phyloP scores from a whole-genome alignment of 2,797 vertebrate genomes.

The Gymnodraco acuticeps region DNA sequence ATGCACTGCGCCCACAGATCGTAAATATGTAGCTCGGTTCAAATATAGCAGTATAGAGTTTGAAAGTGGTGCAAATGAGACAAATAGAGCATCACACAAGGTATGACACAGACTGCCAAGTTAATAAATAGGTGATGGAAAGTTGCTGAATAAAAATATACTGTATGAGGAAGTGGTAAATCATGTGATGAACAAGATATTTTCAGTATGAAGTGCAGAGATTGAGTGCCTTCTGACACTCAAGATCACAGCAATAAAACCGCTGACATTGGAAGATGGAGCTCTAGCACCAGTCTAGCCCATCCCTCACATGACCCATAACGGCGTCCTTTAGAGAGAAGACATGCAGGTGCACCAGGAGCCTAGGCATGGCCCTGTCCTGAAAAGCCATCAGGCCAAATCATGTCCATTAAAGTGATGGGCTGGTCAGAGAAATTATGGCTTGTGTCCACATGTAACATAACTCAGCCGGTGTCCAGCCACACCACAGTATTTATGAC shows the following conservation, averaged over 20 bases:
- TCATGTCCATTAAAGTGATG: slow-evolving; percentile 66
- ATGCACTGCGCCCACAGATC: slow-evolving; percentile 58
- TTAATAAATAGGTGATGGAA: slow-evolving; percentile 33
- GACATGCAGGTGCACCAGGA: slow-evolving; percentile 51
- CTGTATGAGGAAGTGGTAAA: slow-evolving; percentile 45
- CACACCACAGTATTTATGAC: slow-evolving; percentile 53
- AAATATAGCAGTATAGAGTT: slow-evolving; percentile 41
- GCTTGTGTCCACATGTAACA: slow-evolving; percentile 45
- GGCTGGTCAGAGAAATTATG: slow-evolving; percentile 56
- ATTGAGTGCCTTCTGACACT: slow-evolving; percentile 59
- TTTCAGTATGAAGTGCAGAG: slow-evolving; percentile 35
- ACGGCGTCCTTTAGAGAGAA: slow-evolving; percentile 40
- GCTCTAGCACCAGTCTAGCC: slow-evolving; percentile 41
- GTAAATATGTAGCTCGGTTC: slow-evolving; percentile 68
- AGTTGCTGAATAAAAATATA: slow-evolving; percentile 11
- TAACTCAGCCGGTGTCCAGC: slow-evolving; percentile 54
- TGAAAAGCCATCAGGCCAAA: slow-evolving; percentile 29
- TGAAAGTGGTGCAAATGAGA: slow-evolving; percentile 38
- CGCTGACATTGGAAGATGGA: slow-evolving; percentile 54
- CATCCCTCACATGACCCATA: slow-evolving; percentile 55
- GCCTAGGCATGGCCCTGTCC: slow-evolving; percentile 36
- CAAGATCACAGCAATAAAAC: slow-evolving; percentile 70
- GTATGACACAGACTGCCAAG: slow-evolving; percentile 27
- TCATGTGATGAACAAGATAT: slow-evolving; percentile 29
- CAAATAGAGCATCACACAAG: slow-evolving; percentile 22